Conservation (phyloP, 2,113 vertebrate species). For the Lipophrys pholis region DNA sequence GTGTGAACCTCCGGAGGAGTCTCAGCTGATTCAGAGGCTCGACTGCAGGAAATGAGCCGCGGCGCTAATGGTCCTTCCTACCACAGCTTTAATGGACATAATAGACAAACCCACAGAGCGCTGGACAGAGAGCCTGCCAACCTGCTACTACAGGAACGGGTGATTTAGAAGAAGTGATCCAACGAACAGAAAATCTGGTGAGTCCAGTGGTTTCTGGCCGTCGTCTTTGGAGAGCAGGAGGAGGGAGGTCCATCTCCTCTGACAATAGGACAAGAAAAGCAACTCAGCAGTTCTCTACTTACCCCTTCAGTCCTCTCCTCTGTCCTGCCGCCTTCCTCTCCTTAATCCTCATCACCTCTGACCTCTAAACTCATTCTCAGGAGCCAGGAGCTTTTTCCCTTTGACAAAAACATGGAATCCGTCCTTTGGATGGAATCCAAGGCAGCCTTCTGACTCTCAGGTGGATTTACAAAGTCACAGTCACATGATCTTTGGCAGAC, state of each 20-base stretch:
- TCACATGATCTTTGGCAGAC: too few relatives aligned
- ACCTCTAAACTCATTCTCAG: constrained; percentile 50
- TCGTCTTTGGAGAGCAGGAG: not conserved
- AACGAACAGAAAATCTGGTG: not conserved
- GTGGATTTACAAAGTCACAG: too few relatives aligned
- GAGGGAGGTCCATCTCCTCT: not conserved
- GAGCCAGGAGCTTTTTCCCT: constrained; percentile 41
- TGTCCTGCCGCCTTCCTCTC: not conserved
- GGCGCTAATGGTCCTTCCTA: constrained; percentile 68
- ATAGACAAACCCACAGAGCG: constrained; percentile 70
- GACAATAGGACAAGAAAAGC: not conserved
- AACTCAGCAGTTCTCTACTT: constrained; percentile 28
- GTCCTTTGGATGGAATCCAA: constrained; percentile 36
- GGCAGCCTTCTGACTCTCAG: constrained; percentile 28
- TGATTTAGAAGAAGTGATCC: not conserved
- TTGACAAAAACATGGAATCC: constrained; percentile 61
- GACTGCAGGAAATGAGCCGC: constrained; percentile 68
- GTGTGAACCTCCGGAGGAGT: not conserved
- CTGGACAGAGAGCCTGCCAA: constrained; percentile 30
- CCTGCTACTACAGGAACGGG: not conserved
- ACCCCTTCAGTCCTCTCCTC: not conserved
- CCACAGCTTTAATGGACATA: constrained; percentile 74
- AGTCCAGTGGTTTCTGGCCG: constrained; percentile 6
- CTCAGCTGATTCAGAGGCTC: constrained; percentile 72
- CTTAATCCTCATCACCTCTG: constrained; percentile 36